These are phyloP conservation scores for Heliconius eleuchia DNA, from an alignment of 1,140 invertebrate species.

Conservation along the genomic window DNA sequence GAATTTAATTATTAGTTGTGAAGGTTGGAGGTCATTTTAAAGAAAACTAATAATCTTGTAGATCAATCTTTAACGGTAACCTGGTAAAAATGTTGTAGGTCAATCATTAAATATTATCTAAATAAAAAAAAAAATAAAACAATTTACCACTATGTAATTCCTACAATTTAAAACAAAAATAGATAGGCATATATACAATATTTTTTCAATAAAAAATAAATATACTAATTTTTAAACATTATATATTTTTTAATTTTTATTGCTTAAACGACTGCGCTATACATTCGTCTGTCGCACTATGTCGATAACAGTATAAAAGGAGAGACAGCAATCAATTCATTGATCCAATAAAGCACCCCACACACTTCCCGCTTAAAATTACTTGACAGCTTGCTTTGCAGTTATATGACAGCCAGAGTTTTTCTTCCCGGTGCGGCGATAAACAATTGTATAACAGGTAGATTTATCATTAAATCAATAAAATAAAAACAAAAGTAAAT, in stretches of 20 bases:
- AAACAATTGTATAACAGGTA: background rate
- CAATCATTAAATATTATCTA: too few relatives aligned
- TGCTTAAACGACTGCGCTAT: background rate
- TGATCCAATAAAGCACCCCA: slow-evolving; percentile 22
- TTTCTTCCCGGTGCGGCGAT: background rate
- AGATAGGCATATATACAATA: too few relatives aligned
- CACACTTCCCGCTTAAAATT: slow-evolving; percentile 26
- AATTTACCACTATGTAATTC: too few relatives aligned
- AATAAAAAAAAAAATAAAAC: too few relatives aligned
- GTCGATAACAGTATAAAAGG: slow-evolving; percentile 4
- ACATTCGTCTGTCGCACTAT: background rate
- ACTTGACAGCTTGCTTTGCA: background rate
- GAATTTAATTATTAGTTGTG: too few relatives aligned
- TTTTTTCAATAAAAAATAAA: background rate
- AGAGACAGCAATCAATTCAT: slow-evolving; percentile 17
- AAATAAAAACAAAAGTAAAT: background rate
- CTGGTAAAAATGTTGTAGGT: too few relatives aligned
- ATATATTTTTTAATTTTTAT: background rate
- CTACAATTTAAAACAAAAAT: too few relatives aligned
- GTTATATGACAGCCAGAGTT: background rate
- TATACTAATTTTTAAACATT: background rate
- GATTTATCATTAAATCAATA: background rate
- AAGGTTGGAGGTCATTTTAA: too few relatives aligned
- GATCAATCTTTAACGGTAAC: too few relatives aligned
- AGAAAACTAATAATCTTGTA: too few relatives aligned